Conservation (phyloP, 2,888 invertebrate species). For the Gnatocerus cornutus region DNA sequence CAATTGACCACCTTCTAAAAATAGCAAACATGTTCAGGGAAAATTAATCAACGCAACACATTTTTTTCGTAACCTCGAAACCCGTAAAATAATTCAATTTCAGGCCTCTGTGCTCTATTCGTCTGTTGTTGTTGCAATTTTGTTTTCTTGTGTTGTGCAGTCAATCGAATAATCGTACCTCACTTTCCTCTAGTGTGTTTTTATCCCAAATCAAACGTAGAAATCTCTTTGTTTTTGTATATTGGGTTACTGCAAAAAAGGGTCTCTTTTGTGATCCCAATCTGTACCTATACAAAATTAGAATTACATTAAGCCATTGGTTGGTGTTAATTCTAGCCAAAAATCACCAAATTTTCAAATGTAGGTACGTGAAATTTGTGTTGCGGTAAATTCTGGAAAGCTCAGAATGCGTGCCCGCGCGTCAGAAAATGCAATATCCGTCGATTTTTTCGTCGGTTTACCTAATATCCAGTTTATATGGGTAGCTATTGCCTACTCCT, state of each 20-base stretch:
- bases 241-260: neutral
- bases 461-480: constrained; percentile 13
- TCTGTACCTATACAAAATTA: neutral
- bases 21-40: too few relatives aligned
- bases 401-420: too few relatives aligned
- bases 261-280: too few relatives aligned
- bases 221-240: neutral
- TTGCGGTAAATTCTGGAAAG: too few relatives aligned
- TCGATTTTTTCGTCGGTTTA: constrained; percentile 11
- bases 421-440: constrained; percentile 1
- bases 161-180: constrained; percentile 1
- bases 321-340: too few relatives aligned
- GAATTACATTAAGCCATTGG: too few relatives aligned
- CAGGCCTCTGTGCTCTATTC: neutral
- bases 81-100: neutral
- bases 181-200: neutral
- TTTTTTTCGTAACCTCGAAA: neutral
- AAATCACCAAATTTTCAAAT: too few relatives aligned
- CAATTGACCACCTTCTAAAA: too few relatives aligned
- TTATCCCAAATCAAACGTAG: neutral
- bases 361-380: too few relatives aligned
- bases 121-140: neutral
- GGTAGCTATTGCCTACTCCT: neutral
- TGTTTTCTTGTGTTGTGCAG: neutral
- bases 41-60: too few relatives aligned